These are phyloP conservation scores for Perdita meconis DNA, from an alignment of 2,888 invertebrate species.

Conservation along the genomic window DNA sequence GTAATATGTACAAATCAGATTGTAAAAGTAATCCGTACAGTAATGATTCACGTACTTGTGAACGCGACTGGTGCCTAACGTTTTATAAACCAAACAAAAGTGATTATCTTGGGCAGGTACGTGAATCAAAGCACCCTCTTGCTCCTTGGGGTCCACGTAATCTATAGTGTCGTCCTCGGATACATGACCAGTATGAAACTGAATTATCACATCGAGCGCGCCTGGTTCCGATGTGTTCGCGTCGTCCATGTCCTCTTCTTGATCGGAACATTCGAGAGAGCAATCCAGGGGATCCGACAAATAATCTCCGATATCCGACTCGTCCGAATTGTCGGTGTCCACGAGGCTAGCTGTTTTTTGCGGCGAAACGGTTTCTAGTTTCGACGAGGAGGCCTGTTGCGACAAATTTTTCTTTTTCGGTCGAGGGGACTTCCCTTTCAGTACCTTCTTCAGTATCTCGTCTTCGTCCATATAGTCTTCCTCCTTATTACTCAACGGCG, in stretches of 20 bases:
- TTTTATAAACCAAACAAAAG: conserved; percentile 88
- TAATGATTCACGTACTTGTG: conserved; percentile 81
- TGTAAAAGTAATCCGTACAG: conserved; percentile 80
- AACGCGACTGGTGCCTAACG: conserved; percentile 83
- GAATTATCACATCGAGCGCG: conserved; percentile 80
- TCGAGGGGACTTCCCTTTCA: conserved; percentile 41
- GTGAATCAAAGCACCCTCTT: conserved; percentile 86
- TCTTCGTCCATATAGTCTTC: conserved; percentile 61
- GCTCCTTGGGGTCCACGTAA: conserved; percentile 77
- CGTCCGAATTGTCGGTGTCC: conserved; percentile 76
- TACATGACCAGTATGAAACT: conserved; percentile 76
- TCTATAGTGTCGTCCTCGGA: conserved; percentile 75
- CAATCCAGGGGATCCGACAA: conserved; percentile 73
- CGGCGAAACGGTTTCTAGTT: conserved; percentile 36
- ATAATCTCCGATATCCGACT: conserved; percentile 77
- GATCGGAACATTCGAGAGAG: conserved; percentile 69
- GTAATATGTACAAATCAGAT: conserved; percentile 80
- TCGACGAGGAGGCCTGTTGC: conserved; percentile 27
- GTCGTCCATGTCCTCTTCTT: conserved; percentile 59
- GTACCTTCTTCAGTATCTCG: conserved; percentile 13
- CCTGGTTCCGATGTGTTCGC: conserved; percentile 51
- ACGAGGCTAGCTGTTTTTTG: conserved; percentile 53
- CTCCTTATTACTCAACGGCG: conserved; percentile 40
- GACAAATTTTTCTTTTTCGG: conserved; percentile 36
- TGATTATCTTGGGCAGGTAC: conserved; percentile 89